Evolutionary conservation across 1,140 invertebrate genomes (phyloP), one percentile per base, ranked within the genome.

Genomic region (Cherax destructor): DNA sequence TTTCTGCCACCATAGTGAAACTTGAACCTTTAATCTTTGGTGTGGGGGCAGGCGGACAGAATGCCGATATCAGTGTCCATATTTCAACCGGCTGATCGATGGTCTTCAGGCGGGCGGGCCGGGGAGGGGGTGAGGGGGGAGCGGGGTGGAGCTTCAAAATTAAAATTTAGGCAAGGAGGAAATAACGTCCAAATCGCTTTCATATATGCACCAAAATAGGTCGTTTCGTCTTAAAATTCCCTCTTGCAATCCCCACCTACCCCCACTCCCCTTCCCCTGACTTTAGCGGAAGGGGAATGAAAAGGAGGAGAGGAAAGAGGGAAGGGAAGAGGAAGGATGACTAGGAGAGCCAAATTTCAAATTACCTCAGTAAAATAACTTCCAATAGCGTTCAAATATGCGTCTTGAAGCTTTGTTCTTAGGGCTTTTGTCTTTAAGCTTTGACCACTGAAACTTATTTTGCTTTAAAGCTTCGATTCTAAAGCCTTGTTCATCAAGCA

Each of bases 61-160:
- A 88, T 86, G 86, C 86, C 86, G 86, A 88, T 88, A 88, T 49
- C 86, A 88, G 72, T 78, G 61, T 80, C 86, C 86, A 88, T 88
- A 88, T 88, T 88, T 88, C 86, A 88, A 88, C 30, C 47, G 24
- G 50, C 78, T 88, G 86, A 88, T 88, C 86, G 86, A 88, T 88
- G 86, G 78, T 24, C 11, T 84, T 84, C 61, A 84, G 83, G 10
- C 61, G 59, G 24, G 69, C n/a, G 0, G 24, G 6, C 3, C n/a
- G 69, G 30, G 30, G 30, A 2, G 0, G 0, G 30, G 30, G 30
- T 41, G 0, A 41, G 30, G 59, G 24, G n/a, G 0, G 6, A 11
- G 6, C 3, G 1, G 69, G 78, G 86, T 81, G 65, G 77, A 77
- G n/a, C 77, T 77, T 78, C 86, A 88, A 88, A 88, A 88, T 80